These are phyloP conservation scores for Passer domesticus DNA, from an alignment of 2,113 vertebrate species.

Conservation along the genomic window DNA sequence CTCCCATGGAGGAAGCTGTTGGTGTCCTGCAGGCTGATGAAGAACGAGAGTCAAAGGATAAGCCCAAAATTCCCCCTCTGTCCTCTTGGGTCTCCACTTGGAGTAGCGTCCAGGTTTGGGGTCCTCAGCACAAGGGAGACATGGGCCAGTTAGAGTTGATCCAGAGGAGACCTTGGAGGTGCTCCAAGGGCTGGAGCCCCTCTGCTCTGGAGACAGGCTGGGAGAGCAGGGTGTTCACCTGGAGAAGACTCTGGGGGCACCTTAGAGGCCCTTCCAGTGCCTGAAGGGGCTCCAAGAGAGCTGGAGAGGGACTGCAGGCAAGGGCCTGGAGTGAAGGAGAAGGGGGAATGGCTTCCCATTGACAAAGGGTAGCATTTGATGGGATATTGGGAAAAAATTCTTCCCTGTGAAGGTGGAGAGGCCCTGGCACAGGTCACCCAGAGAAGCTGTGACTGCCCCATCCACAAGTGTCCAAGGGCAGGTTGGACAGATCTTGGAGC, in stretches of 20 bases:
- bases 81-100: background rate
- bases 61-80: background rate
- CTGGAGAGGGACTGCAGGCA: background rate
- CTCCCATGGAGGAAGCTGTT: background rate
- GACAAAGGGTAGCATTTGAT: background rate
- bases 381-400: background rate
- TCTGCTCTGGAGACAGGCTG: background rate
- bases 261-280: background rate
- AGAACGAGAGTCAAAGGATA: background rate
- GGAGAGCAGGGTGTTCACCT: background rate
- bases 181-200: background rate
- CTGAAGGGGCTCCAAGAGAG: background rate
- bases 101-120: background rate
- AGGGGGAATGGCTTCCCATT: background rate
- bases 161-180: background rate
- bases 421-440: background rate
- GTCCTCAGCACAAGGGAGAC: background rate
- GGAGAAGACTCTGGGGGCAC: background rate
- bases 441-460: background rate
- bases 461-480: too few relatives aligned
- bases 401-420: rapidly evolving
- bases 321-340: background rate
- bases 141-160: background rate
- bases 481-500: too few relatives aligned
- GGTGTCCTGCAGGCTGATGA: background rate